Evolutionary conservation across 1,140 invertebrate genomes (phyloP), one percentile per base, ranked within the genome.

Genomic region (Drosophila setifemur): DNA sequence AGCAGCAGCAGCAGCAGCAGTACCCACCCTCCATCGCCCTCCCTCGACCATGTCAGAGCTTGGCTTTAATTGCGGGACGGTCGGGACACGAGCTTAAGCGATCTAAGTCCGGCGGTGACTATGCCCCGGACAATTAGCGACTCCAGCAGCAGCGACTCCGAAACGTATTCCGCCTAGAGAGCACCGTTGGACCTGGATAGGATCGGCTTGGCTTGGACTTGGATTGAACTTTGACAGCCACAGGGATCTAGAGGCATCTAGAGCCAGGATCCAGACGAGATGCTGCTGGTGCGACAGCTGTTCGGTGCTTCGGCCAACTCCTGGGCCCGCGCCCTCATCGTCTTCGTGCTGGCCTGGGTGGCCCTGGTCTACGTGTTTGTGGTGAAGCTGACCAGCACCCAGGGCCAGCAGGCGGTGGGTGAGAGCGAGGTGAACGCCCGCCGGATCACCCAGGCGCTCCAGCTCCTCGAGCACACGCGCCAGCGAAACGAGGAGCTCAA

Each of bases 361-460:
- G 68, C 87, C 23, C 64, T 90, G n/a, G 85, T 90, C 45, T 90
- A 90, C 44, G 70, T 90, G 21, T 90, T 90, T 19, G 81, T 90
- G 19, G 67, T 75, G 12, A 90, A 90, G 52, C 39, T 90, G n/a
- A 88, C 70, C 23, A 78, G 19, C 39, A 81, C 70, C n/a, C 64
- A 79, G 35, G 43, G 64, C 4, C 69, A 73, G 29, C 57, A 68
- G 64, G 44, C 81, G 6, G 74, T 58, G 28, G 55, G 47, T 3
- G 85, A 90, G 21, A 77, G 67, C 29, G 87, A 87, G 47, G 45
- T 79, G 1, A 87, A 83, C 9, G 68, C 64, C 1, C 61, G 76
- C 0, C 74, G 89, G 40, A 77, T 90, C 25, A 90, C 83, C 48
- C 87, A 89, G 40, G 90, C 90, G 1, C 66, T 90, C 11, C 68